Percentiles rank a stretch among this genome's conserved stretches.
Conservation (phyloP, 2,888 invertebrate species). For the Scelioninae gen. 1 region DNA sequence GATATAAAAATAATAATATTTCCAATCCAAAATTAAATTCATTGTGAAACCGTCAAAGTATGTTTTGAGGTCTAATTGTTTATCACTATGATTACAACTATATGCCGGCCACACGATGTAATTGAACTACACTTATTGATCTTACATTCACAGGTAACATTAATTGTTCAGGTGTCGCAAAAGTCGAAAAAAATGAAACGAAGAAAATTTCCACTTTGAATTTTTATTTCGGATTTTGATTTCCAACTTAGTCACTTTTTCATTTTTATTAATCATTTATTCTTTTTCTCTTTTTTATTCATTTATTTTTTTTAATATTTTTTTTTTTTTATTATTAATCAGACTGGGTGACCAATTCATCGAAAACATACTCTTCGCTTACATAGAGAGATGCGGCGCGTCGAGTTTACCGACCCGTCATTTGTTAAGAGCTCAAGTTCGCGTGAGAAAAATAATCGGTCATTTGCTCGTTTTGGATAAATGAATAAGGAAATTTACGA, state of each 20-base stretch:
- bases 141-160: slow-evolving; percentile 54
- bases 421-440: slow-evolving; percentile 8
- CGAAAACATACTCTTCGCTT: slow-evolving; percentile 50
- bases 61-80: slow-evolving; percentile 39
- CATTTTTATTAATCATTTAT: slow-evolving; percentile 18
- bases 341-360: slow-evolving; percentile 67
- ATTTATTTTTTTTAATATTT: slow-evolving; percentile 22
- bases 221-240: slow-evolving; percentile 50
- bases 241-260: slow-evolving; percentile 42
- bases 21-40: slow-evolving; percentile 13
- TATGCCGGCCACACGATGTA: slow-evolving; percentile 36
- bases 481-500: slow-evolving; percentile 5
- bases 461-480: slow-evolving; percentile 4
- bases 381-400: slow-evolving; percentile 37
- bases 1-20: slow-evolving; percentile 26
- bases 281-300: slow-evolving; percentile 25
- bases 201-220: slow-evolving; percentile 21
- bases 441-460: slow-evolving; percentile 19
- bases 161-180: slow-evolving; percentile 52
- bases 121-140: slow-evolving; percentile 48
- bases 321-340: slow-evolving; percentile 52
- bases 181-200: slow-evolving; percentile 41
- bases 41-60: slow-evolving; percentile 43
- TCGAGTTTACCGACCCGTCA: slow-evolving; percentile 6
- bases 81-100: slow-evolving; percentile 45